phyloP scores from a whole-genome alignment of 2,888 invertebrate species.

The Pyralis farinalis region DNA sequence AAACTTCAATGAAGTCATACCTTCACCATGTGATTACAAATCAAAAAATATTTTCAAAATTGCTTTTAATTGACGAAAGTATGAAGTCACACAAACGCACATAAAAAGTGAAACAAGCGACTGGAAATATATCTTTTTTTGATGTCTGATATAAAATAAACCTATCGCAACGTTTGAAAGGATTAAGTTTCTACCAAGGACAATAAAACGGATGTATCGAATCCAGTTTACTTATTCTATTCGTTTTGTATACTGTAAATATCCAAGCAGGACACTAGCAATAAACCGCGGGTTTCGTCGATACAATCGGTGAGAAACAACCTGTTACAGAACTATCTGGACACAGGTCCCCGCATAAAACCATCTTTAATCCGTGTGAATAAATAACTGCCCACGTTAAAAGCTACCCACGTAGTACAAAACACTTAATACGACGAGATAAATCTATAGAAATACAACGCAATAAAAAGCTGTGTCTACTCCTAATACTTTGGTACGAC shows the following conservation, averaged over 20 bases:
- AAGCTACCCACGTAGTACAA: slow-evolving; percentile 47
- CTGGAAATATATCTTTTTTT: no score
- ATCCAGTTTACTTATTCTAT: slow-evolving; percentile 6
- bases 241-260: slow-evolving; percentile 9
- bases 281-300: slow-evolving; percentile 38
- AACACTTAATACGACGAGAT: slow-evolving; percentile 59
- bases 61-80: no score
- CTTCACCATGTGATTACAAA: no score
- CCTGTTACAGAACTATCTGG: slow-evolving; percentile 49
- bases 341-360: slow-evolving; percentile 48
- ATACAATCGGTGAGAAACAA: slow-evolving; percentile 61
- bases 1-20: no score
- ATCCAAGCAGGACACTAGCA: slow-evolving; percentile 20
- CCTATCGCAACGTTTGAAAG: neutral
- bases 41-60: no score
- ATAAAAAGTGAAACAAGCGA: no score
- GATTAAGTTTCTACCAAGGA: neutral
- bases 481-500: slow-evolving; percentile 32
- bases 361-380: slow-evolving; percentile 52
- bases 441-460: slow-evolving; percentile 61
- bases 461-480: slow-evolving; percentile 50
- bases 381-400: slow-evolving; percentile 66
- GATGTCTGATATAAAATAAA: no score
- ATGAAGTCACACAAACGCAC: no score
- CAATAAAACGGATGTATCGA: slow-evolving; percentile 3